A percentile compares a stretch with the other conserved stretches of the same genome.
phyloP scores from a whole-genome alignment of 2,888 invertebrate genomes.

The Gonocerus acuteangulatus region DNA sequence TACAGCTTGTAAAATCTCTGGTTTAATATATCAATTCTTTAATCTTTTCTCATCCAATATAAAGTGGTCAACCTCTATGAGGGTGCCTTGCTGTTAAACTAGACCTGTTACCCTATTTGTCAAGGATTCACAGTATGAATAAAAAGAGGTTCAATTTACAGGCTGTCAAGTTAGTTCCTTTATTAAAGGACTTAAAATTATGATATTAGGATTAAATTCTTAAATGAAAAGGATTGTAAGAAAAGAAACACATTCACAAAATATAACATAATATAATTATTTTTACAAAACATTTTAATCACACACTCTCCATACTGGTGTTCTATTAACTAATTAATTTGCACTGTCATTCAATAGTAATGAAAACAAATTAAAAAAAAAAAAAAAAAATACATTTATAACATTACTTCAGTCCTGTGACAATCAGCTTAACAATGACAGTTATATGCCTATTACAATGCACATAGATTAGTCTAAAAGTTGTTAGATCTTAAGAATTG shows the following conservation, averaged over 20 bases:
- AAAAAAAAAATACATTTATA: slow-evolving; percentile 13
- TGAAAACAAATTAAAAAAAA: slow-evolving; percentile 10
- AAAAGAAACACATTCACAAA: slow-evolving; percentile 29
- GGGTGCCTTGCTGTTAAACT: no score
- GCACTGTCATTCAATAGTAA: slow-evolving; percentile 18
- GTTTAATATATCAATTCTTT: no score
- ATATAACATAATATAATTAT: slow-evolving; percentile 35
- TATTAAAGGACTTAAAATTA: no score
- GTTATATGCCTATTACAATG: slow-evolving; percentile 25
- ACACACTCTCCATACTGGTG: slow-evolving; percentile 30
- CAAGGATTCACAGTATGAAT: no score
- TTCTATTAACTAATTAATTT: slow-evolving; percentile 25
- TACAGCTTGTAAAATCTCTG: no score
- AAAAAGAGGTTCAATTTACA: no score
- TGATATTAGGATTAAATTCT: no score
- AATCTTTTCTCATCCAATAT: no score
- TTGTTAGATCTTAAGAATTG: slow-evolving; percentile 33
- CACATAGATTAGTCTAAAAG: slow-evolving; percentile 31
- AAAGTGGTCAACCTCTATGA: no score
- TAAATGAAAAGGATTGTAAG: no score
- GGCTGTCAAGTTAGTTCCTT: no score
- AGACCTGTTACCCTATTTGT: no score
- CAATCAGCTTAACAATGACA: slow-evolving; percentile 23
- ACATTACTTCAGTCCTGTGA: slow-evolving; percentile 22
- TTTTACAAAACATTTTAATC: slow-evolving; percentile 33